Base-by-base conservation (phyloP, 1,140 invertebrate species). In the Listronotus oregonensis region DNA sequence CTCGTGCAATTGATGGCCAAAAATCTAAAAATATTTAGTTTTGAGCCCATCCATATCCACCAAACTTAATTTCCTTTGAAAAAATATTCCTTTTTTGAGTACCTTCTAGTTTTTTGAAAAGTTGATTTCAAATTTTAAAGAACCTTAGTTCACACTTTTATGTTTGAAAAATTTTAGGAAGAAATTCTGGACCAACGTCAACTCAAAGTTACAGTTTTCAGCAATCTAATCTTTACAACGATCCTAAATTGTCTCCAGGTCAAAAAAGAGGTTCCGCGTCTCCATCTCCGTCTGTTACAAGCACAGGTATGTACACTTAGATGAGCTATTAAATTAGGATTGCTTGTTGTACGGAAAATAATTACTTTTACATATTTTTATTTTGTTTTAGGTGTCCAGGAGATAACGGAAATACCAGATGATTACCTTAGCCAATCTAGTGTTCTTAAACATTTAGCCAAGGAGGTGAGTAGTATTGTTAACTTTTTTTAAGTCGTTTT, bases 401-500 rank as follows among this genome's bases (percentile, higher is more conserved):
- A 92, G 81, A 89, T 93, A 68, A 91, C 88, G 1, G 91, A 92
- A 76, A 93, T 93, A 74, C 90, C 91, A 14, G 89, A 91, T 74
- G 91, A 93, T 80, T 93, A 92, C 76, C 81, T 94, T 3, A 91
- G 86, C 78, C 90, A 94, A 71, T 91, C 90, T 12, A 83, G 89
- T 75, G 90, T 94, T n/a, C 77, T 94, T 66, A 94, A 94, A 80
- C 91, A 94, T 80, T 81, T 94, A 55, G 90, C 91, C 1, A 92
- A 92, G 79, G 90, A 92, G 79, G 89, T 66, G 27, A 58, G 64
- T 54, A 40, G n/a, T 18, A 5, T 9, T 37, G 34, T 37, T 27
- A 27, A 27, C 21, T 5, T 27, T 27, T 27, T 27, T 27, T n/a
- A n/a, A n/a, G n/a, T n/a, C n/a, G n/a, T n/a, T n/a, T n/a, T n/a